phyloP scores from a whole-genome alignment of 2,888 invertebrate genomes.

The Oscheius sp. region DNA sequence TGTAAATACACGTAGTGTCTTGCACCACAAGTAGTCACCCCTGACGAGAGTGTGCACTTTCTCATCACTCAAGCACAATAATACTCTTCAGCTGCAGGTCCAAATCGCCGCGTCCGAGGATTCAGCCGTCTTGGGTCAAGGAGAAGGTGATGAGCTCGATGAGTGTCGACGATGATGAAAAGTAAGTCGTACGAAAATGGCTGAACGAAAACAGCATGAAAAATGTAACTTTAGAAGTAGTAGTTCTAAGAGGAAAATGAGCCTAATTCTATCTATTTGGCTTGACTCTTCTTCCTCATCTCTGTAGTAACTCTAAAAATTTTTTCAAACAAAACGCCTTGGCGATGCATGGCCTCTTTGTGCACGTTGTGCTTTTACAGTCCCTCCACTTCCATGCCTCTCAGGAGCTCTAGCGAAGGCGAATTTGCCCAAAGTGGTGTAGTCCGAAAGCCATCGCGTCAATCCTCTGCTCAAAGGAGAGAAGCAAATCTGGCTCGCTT shows the following conservation, averaged over 20 bases:
- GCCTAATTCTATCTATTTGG: no score
- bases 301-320: not conserved
- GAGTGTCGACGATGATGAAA: conserved; percentile 64
- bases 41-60: conserved; percentile 26
- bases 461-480: conserved; percentile 20
- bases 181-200: conserved; percentile 20
- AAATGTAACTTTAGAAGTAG: not conserved
- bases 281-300: no score
- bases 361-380: conserved; percentile 9
- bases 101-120: conserved; percentile 65
- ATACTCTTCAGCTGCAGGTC: conserved; percentile 46
- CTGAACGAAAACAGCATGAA: conserved; percentile 3
- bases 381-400: conserved; percentile 13
- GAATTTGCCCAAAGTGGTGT: conserved; percentile 53
- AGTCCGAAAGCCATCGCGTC: conserved; percentile 27
- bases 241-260: no score
- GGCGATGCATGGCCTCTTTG: conserved; percentile 15
- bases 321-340: not conserved
- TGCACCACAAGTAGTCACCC: not conserved
- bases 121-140: conserved; percentile 69
- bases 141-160: conserved; percentile 68
- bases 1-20: no score
- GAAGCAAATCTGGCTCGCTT: conserved; percentile 54
- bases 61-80: conserved; percentile 30
- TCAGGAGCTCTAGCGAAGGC: conserved; percentile 48